Percentiles rank a stretch among this genome's conserved stretches.
phyloP scores from a whole-genome alignment of 2,888 invertebrate genomes.

The Patella depressa region DNA sequence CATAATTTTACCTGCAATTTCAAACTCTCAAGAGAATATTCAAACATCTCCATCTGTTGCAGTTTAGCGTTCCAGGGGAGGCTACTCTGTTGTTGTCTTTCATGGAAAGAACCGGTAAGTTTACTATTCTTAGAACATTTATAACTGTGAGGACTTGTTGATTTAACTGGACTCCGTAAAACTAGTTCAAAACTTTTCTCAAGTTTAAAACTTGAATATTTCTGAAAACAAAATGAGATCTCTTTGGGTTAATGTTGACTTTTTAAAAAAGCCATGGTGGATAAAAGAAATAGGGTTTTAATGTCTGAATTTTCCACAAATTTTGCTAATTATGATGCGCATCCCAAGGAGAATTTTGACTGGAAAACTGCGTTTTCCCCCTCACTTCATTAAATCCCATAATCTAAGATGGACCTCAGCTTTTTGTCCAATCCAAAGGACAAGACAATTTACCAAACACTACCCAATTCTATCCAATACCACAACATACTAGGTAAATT shows the following conservation, averaged over 20 bases:
- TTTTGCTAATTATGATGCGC: too few relatives aligned
- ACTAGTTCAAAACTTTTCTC: not conserved
- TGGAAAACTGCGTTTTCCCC: too few relatives aligned
- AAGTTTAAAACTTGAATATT: slow-evolving; percentile 8
- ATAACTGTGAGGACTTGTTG: not conserved
- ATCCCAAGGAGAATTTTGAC: too few relatives aligned
- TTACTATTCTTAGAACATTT: slow-evolving; percentile 19
- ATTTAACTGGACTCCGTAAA: not conserved
- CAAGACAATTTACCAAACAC: too few relatives aligned
- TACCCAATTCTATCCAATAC: too few relatives aligned
- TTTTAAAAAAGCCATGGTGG: slow-evolving; percentile 4
- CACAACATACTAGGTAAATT: too few relatives aligned
- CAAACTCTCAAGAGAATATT: slow-evolving; percentile 27
- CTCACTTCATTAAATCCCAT: too few relatives aligned
- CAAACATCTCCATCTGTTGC: slow-evolving; percentile 41
- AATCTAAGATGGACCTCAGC: too few relatives aligned
- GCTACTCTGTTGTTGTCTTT: slow-evolving; percentile 41
- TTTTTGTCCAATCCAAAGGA: too few relatives aligned
- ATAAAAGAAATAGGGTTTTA: too few relatives aligned
- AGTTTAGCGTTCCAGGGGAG: slow-evolving; percentile 53
- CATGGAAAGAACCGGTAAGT: slow-evolving; percentile 51
- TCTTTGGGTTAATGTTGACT: not conserved
- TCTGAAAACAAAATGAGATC: not conserved
- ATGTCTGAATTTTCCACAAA: too few relatives aligned
- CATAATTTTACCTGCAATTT: not conserved